Evolutionary conservation across 2,888 invertebrate genomes (phyloP).

Genomic region (Chymomyza amoena): DNA sequence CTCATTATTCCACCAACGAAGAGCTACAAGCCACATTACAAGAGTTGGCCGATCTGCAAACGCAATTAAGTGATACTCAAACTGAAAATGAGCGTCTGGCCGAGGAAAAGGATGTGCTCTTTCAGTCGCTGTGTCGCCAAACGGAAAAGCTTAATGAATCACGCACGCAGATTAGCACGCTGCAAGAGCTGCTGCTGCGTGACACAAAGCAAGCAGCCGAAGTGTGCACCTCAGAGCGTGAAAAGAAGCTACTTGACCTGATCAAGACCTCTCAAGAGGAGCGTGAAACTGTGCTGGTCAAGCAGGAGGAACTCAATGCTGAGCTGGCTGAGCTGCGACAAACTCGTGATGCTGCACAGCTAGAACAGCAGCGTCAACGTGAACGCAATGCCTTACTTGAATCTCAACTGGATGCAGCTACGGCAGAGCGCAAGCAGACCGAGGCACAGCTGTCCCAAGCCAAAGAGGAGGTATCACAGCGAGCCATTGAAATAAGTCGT

Average conservation of each 20-base stretch:
- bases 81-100: conserved; percentile 91
- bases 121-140: conserved; percentile 94
- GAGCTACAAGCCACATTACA: conserved; percentile 96
- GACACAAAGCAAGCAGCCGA: conserved; percentile 84
- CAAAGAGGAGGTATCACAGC: conserved; percentile 86
- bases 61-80: conserved; percentile 91
- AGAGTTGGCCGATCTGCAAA: conserved; percentile 93
- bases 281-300: conserved; percentile 85
- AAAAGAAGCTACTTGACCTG: conserved; percentile 90
- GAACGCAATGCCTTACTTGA: conserved; percentile 87
- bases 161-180: conserved; percentile 88
- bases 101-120: conserved; percentile 92
- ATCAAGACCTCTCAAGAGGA: conserved; percentile 92
- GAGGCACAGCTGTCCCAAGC: conserved; percentile 86
- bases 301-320: conserved; percentile 88
- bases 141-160: conserved; percentile 95
- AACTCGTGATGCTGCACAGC: conserved; percentile 81
- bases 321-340: conserved; percentile 84
- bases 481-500: conserved; percentile 89
- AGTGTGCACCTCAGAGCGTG: conserved; percentile 85
- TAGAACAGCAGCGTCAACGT: conserved; percentile 83
- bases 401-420: conserved; percentile 86
- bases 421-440: conserved; percentile 86
- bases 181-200: conserved; percentile 88
- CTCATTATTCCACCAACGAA: conserved; percentile 88